Evolutionary conservation across 2,888 invertebrate genomes (phyloP).

Genomic region (Pseudolycoriella hygida): DNA sequence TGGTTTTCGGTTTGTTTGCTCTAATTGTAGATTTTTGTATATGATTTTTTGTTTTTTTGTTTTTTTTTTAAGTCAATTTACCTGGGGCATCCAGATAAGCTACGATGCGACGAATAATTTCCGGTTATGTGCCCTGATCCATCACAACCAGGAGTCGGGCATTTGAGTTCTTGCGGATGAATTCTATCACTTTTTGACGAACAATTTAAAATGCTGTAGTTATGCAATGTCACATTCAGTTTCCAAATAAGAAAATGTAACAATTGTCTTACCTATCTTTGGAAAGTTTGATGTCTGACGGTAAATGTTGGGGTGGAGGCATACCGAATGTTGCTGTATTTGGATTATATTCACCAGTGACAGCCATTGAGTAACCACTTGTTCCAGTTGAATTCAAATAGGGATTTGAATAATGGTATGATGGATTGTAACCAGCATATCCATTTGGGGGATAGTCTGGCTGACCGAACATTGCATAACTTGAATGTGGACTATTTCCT

Average conservation of each 20-base stretch:
- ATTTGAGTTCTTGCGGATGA: slow-evolving; percentile 69
- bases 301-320: slow-evolving; percentile 54
- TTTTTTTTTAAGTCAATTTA: no score
- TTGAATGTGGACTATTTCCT: slow-evolving; percentile 67
- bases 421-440: slow-evolving; percentile 40
- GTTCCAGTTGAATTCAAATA: slow-evolving; percentile 13
- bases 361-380: slow-evolving; percentile 37
- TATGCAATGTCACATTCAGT: no score
- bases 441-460: slow-evolving; percentile 54
- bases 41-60: no score
- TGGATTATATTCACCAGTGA: slow-evolving; percentile 41
- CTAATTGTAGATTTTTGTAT: no score
- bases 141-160: slow-evolving; percentile 81
- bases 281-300: slow-evolving; percentile 44
- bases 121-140: slow-evolving; percentile 89
- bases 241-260: no score
- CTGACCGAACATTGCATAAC: slow-evolving; percentile 50
- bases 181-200: slow-evolving; percentile 43
- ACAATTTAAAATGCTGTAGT: slow-evolving; percentile 1
- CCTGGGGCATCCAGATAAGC: slow-evolving; percentile 79
- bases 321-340: slow-evolving; percentile 44
- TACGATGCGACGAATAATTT: slow-evolving; percentile 85
- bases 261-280: slow-evolving; percentile 9
- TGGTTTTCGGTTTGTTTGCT: slow-evolving; percentile 76
- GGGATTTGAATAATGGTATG: slow-evolving; percentile 19